A percentile compares a stretch with the other conserved stretches of the same genome.
phyloP scores from a whole-genome alignment of 2,888 invertebrate genomes.

The Rotaria magnacalcarata region DNA sequence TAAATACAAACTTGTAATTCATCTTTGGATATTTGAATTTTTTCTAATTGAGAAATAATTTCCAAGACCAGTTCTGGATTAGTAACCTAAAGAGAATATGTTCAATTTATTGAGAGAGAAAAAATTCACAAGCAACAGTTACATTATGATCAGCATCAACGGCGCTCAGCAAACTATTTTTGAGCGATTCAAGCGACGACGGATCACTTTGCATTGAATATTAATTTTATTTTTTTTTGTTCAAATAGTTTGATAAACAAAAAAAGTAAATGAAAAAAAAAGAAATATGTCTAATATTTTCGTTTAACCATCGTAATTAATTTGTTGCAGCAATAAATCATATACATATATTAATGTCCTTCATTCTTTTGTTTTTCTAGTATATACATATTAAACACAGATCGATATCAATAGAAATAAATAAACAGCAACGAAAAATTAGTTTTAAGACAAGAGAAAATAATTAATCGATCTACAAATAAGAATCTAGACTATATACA shows the following conservation, averaged over 20 bases:
- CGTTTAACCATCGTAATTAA: background rate
- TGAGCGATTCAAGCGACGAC: conserved; percentile 11
- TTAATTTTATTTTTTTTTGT: background rate
- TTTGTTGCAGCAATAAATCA: background rate
- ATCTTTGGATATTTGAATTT: conserved; percentile 1
- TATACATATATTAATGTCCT: background rate
- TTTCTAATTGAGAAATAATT: conserved; percentile 25
- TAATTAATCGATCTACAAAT: conserved; percentile 16
- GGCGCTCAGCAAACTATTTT: background rate
- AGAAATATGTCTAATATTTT: background rate
- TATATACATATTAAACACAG: conserved; percentile 19
- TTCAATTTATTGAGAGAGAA: background rate
- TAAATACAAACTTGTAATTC: background rate
- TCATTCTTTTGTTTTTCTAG: conserved; percentile 2
- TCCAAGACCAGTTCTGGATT: background rate
- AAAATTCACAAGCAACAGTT: background rate
- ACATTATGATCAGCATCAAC: conserved; percentile 18
- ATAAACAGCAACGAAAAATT: background rate
- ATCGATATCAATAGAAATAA: background rate
- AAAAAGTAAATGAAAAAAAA: background rate
- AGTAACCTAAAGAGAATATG: background rate
- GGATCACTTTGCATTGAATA: conserved; percentile 13
- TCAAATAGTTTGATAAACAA: background rate
- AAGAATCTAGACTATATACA: conserved; percentile 13
- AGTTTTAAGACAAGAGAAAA: background rate